These are phyloP conservation scores for Anas flavirostris DNA, from an alignment of 2,797 vertebrate genomes.

Conservation along the genomic window DNA sequence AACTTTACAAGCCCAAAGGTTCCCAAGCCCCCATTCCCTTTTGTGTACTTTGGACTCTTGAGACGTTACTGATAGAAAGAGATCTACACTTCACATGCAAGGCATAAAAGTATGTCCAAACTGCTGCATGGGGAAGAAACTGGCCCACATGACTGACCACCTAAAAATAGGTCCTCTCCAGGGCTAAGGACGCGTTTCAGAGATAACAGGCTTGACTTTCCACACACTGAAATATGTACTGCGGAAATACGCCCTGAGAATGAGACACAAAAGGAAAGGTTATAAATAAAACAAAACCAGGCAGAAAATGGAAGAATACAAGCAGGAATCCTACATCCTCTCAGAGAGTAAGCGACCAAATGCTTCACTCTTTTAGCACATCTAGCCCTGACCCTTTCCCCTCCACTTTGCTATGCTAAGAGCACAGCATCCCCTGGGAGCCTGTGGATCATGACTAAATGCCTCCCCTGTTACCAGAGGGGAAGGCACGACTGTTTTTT, in stretches of 20 bases:
- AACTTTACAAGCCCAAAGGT: background rate
- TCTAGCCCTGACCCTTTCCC: background rate
- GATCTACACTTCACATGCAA: background rate
- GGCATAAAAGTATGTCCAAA: background rate
- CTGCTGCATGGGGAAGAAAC: background rate
- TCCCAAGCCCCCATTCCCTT: background rate
- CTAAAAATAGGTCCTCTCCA: slow-evolving; percentile 46
- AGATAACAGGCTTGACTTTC: slow-evolving; percentile 46
- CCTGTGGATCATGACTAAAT: background rate
- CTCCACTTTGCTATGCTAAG: background rate
- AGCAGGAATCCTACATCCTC: background rate
- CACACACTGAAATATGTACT: background rate
- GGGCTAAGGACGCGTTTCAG: background rate
- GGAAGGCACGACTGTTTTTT: background rate
- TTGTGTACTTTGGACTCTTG: background rate
- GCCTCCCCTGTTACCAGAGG: background rate
- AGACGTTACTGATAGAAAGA: background rate
- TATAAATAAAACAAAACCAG: background rate
- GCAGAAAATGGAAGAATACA: background rate
- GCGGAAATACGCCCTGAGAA: background rate
- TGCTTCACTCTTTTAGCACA: background rate
- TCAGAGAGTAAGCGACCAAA: background rate
- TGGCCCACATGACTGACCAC: background rate
- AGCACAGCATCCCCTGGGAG: background rate
- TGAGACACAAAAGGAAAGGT: background rate